Evolutionary conservation across 2,113 vertebrate species (phyloP), one percentile per base, ranked within the genome.

Genomic region (Galbula dea): DNA sequence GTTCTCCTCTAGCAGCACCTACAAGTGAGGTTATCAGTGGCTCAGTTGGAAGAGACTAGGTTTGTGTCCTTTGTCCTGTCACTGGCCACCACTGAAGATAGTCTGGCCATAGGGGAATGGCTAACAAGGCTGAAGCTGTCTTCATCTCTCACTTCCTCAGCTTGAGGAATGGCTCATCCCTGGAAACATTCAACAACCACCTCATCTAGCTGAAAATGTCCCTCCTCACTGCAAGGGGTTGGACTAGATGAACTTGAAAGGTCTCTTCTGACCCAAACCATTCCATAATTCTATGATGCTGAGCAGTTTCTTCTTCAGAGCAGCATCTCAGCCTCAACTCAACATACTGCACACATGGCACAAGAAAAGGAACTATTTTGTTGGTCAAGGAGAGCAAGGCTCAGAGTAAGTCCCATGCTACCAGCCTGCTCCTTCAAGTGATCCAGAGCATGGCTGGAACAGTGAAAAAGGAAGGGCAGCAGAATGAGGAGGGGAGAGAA

Each of bases 11-110:
- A 39, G 34, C 34, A 78, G 77, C 69, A 75, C 4, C 10, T n/a
- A 78, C 19, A 45, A 18, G 4, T 4, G 4, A 10, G 13, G 10
- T 19, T n/a, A 86, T 36, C 36, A 59, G 18, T 0, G 0, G 15
- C 26, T 58, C 29, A 12, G 48, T 27, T 3, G 54, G 36, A 78
- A 81, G n/a, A 78, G 19, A 55, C 5, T 1, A 32, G 43, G 41
- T 43, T 43, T 43, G 41, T 43, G 41, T 43, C 41, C 41, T 15
- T 43, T 43, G 41, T 43, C 41, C 41, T 43, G 41, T 43, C 41
- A 15, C 41, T 43, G 41, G n/a, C n/a, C n/a, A n/a, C n/a, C n/a
- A n/a, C n/a, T n/a, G n/a, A n/a, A n/a, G n/a, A n/a, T n/a, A n/a
- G n/a, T n/a, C n/a, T n/a, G n/a, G n/a, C n/a, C n/a, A n/a, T n/a